These are phyloP conservation scores for Dolichomitus sp. DNA, from an alignment of 2,888 invertebrate genomes.

Conservation along the genomic window DNA sequence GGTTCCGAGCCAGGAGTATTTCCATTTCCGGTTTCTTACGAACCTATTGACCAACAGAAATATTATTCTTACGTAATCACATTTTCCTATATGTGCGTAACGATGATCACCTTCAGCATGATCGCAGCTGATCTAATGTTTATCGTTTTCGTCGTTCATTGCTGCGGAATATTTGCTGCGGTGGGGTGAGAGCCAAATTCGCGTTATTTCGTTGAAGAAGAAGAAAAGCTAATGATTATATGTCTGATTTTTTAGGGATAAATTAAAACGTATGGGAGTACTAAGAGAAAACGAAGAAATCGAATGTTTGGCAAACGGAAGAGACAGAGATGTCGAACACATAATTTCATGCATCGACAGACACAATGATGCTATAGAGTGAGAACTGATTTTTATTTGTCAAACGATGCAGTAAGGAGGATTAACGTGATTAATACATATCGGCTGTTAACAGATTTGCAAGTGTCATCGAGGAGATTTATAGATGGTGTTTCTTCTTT, in stretches of 20 bases:
- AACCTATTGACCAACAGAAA: constrained; percentile 43
- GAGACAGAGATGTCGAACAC: constrained; percentile 3
- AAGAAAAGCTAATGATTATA: not conserved
- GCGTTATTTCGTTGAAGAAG: not conserved
- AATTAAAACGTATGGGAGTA: constrained; percentile 4
- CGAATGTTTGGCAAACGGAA: not conserved
- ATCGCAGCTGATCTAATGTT: not conserved
- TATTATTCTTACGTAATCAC: constrained; percentile 49
- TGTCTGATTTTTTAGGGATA: constrained; percentile 12
- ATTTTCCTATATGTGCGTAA: constrained; percentile 31
- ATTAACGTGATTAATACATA: no score
- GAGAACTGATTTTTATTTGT: constrained; percentile 7
- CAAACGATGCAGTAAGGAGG: not conserved
- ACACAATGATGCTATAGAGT: constrained; percentile 48
- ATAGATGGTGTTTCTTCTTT: constrained; percentile 6
- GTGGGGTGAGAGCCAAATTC: constrained; percentile 22
- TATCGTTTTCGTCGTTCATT: constrained; percentile 14
- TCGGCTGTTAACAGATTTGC: constrained; percentile 13
- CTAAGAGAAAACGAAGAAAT: not conserved
- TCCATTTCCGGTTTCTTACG: constrained; percentile 46
- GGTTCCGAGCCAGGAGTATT: constrained; percentile 42
- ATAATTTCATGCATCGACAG: constrained; percentile 34
- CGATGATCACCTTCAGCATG: not conserved
- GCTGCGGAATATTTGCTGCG: constrained; percentile 29
- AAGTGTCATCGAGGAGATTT: constrained; percentile 18